These are phyloP conservation scores for Peromyscus leucopus DNA, from an alignment of 2,113 vertebrate genomes.

Conservation along the genomic window DNA sequence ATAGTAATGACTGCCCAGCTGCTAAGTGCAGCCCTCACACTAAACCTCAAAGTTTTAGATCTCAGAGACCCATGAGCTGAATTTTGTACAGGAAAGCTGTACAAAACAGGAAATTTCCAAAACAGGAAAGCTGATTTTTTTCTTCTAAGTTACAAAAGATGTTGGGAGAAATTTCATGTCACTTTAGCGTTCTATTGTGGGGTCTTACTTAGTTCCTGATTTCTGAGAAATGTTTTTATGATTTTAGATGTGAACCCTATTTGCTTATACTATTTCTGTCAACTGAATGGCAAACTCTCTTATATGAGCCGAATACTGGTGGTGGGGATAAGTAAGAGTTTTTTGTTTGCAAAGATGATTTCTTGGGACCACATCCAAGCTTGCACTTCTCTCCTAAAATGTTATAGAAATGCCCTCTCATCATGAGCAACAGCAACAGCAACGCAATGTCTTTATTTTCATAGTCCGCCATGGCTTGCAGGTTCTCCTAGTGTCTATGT, in stretches of 20 bases:
- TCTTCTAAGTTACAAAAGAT: background rate
- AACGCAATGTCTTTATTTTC: background rate
- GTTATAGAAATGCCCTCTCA: background rate
- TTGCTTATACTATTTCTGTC: background rate
- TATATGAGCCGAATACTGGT: background rate
- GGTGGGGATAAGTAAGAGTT: background rate
- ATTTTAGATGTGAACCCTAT: background rate
- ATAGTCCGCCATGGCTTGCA: background rate
- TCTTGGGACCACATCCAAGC: background rate
- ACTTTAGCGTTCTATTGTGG: background rate
- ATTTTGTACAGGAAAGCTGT: too few species aligned
- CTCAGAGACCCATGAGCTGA: background rate
- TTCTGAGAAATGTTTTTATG: slow-evolving; percentile 39
- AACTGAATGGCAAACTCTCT: background rate
- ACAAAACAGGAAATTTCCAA: too few species aligned
- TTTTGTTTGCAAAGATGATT: background rate
- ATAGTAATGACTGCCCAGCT: background rate
- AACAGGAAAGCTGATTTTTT: background rate
- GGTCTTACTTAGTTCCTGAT: background rate
- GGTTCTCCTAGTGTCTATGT: background rate
- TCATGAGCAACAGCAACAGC: background rate
- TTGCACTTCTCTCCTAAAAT: background rate
- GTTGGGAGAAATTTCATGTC: background rate
- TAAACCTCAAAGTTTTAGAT: too few species aligned
- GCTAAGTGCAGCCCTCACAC: background rate